These are phyloP conservation scores for Euglossa dilemma DNA, from an alignment of 1,140 invertebrate species.

Conservation along the genomic window DNA sequence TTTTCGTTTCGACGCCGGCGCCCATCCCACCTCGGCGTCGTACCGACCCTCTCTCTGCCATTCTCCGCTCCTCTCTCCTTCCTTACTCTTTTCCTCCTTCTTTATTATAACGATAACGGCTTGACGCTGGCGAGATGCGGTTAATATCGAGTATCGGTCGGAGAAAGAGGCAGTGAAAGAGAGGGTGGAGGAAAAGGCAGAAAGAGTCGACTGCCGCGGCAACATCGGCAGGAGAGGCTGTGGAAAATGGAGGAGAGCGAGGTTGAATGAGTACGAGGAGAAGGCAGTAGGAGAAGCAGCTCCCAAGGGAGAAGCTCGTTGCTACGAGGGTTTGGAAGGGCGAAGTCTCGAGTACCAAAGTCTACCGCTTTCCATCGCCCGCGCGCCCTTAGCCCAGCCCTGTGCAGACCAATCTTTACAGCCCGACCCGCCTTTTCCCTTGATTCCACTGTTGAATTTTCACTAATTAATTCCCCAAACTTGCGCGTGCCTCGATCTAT, in stretches of 20 bases:
- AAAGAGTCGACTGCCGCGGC: constrained; percentile 2
- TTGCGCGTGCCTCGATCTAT: constrained; percentile 60
- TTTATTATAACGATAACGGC: constrained; percentile 70
- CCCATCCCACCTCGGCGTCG: background rate
- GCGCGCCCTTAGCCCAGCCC: constrained; percentile 46
- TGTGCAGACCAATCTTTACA: constrained; percentile 64
- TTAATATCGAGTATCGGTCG: constrained; percentile 67
- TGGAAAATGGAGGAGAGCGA: constrained; percentile 50
- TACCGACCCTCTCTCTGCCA: background rate
- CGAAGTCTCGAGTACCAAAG: constrained; percentile 74
- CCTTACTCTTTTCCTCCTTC: constrained; percentile 43
- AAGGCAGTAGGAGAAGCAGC: constrained; percentile 16
- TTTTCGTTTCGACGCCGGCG: constrained; percentile 47
- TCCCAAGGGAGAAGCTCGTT: constrained; percentile 66
- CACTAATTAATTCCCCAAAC: constrained; percentile 77
- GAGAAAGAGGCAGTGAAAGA: background rate
- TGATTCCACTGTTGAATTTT: constrained; percentile 70
- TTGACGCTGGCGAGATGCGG: constrained; percentile 57
- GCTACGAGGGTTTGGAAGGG: constrained; percentile 69
- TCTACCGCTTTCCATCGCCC: constrained; percentile 58
- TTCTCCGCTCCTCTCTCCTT: background rate
- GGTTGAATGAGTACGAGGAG: constrained; percentile 47
- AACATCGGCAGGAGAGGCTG: constrained; percentile 30
- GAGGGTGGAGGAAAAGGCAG: too few relatives aligned
- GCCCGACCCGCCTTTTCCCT: constrained; percentile 51